phyloP scores from a whole-genome alignment of 2,888 invertebrate species.

The Timema podura region DNA sequence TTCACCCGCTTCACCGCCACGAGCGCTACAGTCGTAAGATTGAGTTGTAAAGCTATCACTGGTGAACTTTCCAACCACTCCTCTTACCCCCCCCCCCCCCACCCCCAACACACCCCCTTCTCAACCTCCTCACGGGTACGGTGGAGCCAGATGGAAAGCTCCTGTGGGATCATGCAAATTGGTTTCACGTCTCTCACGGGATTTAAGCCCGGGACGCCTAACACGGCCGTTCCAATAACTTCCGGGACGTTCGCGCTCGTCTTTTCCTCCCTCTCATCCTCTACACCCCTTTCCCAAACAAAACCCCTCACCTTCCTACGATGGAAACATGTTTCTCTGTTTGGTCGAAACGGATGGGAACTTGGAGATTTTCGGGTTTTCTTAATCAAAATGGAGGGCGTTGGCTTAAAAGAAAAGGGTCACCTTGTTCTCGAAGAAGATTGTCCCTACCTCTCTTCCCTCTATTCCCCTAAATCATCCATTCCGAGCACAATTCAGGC shows the following conservation, averaged over 20 bases:
- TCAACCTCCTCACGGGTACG: background rate
- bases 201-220: constrained; percentile 12
- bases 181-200: constrained; percentile 22
- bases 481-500: background rate
- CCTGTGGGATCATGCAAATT: constrained; percentile 25
- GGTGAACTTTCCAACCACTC: constrained; percentile 14
- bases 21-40: constrained; percentile 17
- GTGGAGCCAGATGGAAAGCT: constrained; percentile 22
- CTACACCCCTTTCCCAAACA: background rate
- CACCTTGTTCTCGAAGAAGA: too few species aligned
- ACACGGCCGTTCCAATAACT: constrained; percentile 15
- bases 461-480: background rate
- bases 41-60: constrained; percentile 26
- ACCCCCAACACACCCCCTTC: background rate
- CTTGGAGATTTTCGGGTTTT: too few species aligned
- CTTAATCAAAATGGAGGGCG: too few species aligned
- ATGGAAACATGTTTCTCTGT: too few species aligned
- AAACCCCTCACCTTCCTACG: too few species aligned
- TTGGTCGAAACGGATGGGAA: too few species aligned
- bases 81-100: background rate
- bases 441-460: background rate
- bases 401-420: too few species aligned
- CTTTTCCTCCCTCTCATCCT: background rate
- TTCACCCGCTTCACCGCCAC: constrained; percentile 15
- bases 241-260: background rate